Evolutionary conservation across 1,140 invertebrate species (phyloP), one percentile per base, ranked within the genome.

Genomic region (Achatina immaculata): DNA sequence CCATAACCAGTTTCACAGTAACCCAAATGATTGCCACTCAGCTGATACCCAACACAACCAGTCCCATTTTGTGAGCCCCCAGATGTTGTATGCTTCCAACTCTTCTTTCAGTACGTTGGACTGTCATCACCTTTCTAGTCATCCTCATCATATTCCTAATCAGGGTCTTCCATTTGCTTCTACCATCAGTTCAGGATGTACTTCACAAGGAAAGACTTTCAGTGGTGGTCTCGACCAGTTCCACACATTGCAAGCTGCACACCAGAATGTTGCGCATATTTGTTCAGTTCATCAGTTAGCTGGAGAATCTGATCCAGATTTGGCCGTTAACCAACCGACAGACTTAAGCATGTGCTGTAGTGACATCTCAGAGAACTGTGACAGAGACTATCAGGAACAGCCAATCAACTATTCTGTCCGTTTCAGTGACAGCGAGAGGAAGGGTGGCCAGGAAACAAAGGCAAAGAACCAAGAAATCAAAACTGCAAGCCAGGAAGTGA

Each of bases 301-400:
- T 16, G 66, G 81, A 28, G 88, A 89, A 75, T 85, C 88, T 21
- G 95, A 96, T 90, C 96, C 95, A 9, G 95, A 97, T 91, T 89
- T 96, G 9, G 96, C 72, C 24, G 88, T 89, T 36, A 91, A 92
- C 62, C 95, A 97, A 90, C 95, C 95, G 0, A 97, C 96, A 0
- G 95, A 98, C 92, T 98, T 96, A 86, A 96, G 95, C 84, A 90
- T 97, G 65, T 93, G 95, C 28, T 97, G 96, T 86, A 94, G 94
- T 0, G 96, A 96, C 89, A 83, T 68, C 6, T 65, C 42, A 28
- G 80, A 75, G 34, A 65, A 68, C 21, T 51, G 42, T 21, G 36
- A 73, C 24, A 28, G 24, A 34, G 36, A 42, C 34, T 85, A 79
- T n/a, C 77, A 77, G 40, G 88, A 89, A 45, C 84, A 87, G 58